phyloP scores from a whole-genome alignment of 2,888 invertebrate species.

The Heliconius cydno region DNA sequence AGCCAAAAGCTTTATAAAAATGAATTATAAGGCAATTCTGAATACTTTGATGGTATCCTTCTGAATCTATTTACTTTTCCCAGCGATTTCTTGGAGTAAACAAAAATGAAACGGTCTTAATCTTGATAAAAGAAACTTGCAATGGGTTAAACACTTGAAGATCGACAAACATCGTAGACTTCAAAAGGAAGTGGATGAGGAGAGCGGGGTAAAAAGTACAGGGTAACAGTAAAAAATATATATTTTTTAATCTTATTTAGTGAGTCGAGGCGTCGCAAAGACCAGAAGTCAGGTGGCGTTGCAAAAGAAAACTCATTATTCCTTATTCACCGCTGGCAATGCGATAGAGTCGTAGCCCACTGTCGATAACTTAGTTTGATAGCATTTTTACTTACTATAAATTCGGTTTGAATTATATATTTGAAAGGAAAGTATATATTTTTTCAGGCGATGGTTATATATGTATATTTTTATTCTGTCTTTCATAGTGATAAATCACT shows the following conservation, averaged over 20 bases:
- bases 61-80: constrained; percentile 47
- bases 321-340: constrained; percentile 70
- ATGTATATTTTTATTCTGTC: not conserved
- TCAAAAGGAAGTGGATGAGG: constrained; percentile 54
- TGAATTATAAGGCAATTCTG: constrained; percentile 44
- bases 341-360: constrained; percentile 55
- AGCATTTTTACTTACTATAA: constrained; percentile 10
- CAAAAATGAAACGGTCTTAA: constrained; percentile 50
- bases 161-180: constrained; percentile 53
- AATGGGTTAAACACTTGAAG: constrained; percentile 54
- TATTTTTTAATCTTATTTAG: constrained; percentile 73
- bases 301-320: constrained; percentile 82
- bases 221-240: constrained; percentile 61
- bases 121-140: constrained; percentile 53
- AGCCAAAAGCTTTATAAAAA: constrained; percentile 37
- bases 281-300: constrained; percentile 75
- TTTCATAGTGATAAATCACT: not conserved
- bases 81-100: constrained; percentile 50
- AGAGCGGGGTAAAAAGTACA: constrained; percentile 52
- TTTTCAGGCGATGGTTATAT: not conserved
- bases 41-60: constrained; percentile 50
- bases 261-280: constrained; percentile 65
- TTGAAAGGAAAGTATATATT: not conserved
- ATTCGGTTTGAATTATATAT: not conserved
- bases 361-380: constrained; percentile 30